phyloP scores from a whole-genome alignment of 2,113 vertebrate genomes.

The Puntigrus tetrazona region DNA sequence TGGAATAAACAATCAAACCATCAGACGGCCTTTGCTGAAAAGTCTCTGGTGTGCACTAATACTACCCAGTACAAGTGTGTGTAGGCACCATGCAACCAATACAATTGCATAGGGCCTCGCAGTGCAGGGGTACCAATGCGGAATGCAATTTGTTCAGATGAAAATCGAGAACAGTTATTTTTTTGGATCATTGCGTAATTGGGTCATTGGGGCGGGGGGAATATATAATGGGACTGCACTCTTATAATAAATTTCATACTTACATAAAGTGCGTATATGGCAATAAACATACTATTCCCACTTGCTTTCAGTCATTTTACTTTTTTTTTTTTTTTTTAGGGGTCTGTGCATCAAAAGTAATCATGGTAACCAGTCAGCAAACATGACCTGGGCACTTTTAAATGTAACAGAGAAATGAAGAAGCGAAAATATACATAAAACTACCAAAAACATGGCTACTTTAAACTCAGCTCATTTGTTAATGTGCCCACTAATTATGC shows the following conservation, averaged over 20 bases:
- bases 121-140: no score
- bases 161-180: no score
- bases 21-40: neutral
- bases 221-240: neutral
- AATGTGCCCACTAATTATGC: slow-evolving; percentile 36
- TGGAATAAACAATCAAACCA: neutral
- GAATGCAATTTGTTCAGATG: no score
- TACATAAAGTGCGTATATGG: neutral
- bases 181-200: no score
- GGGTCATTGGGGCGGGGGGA: no score
- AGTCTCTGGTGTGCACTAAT: neutral
- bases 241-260: neutral
- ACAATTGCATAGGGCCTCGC: no score
- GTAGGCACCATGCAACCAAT: no score
- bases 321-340: slow-evolving; percentile 38
- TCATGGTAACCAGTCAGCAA: slow-evolving; percentile 58
- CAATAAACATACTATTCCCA: neutral
- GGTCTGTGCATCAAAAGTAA: slow-evolving; percentile 46
- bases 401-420: slow-evolving; percentile 4
- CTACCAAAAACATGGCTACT: slow-evolving; percentile 42
- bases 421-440: neutral
- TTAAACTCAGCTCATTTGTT: slow-evolving; percentile 25
- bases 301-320: neutral
- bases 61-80: no score
- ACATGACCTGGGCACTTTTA: slow-evolving; percentile 36